Evolutionary conservation across 2,888 invertebrate genomes (phyloP), one percentile per base, ranked within the genome.

Genomic region (Pedicia rivosa): DNA sequence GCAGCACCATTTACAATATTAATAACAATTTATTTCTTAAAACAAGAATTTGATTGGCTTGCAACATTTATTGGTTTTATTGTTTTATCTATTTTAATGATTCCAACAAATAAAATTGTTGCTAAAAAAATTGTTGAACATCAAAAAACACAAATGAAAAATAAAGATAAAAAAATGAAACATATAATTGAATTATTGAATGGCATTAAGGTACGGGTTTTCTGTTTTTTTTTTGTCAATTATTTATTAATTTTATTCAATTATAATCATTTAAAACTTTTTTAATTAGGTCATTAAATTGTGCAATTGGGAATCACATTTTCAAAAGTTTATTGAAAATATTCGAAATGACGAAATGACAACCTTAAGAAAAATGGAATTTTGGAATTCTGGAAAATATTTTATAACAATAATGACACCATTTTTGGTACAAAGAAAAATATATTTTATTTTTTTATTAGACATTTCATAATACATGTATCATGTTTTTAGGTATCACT

Each of bases 291-390:
- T 68, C 4, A 49, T 73, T 44, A 73, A 73, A 47, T 50, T 73
- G 39, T 72, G 72, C 48, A 72, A 71, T 1, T 72, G 72, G 72
- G 73, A 74, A 48, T 58, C 62, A 16, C 68, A 70, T n/a, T 72
- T 72, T 48, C 62, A 67, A 45, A 53, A 66, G 29, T 66, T 68
- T 50, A 64, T 76, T 20, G 50, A 63, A 30, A 59, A 55, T 12
- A 70, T 74, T 36, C 56, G 77, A 43, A 53, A 59, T 14, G 62
- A 65, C 44, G 76, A 76, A 54, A 55, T 73, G 37, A 50, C 56
- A 25, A 61, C 70, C 12, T 56, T 76, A 43, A 67, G 63, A 49
- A 63, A 63, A 41, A 57, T 67, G 30, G 69, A 72, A 2, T 68
- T 71, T 47, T 52, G 69, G 4, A 62, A 63, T 47, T 62, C 67